Evolutionary conservation across 2,797 vertebrate genomes (phyloP).

Genomic region (Cryptoprocta ferox): DNA sequence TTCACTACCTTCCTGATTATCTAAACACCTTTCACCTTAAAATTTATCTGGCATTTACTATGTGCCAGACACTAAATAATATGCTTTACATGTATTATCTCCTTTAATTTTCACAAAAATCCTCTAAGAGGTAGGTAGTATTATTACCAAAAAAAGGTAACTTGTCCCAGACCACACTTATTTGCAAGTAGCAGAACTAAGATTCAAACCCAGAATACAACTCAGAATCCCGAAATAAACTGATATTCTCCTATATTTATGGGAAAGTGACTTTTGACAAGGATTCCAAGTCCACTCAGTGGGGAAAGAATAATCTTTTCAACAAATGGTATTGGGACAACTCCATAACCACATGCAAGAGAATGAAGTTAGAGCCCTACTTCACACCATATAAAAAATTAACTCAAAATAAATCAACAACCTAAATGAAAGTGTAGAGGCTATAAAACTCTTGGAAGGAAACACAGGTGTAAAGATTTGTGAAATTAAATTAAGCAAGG

Average conservation of each 20-base stretch:
- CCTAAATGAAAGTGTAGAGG: conserved; percentile 48
- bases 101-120: conserved; percentile 30
- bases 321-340: conserved; percentile 18
- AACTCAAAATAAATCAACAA: conserved; percentile 10
- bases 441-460: conserved; percentile 42
- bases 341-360: conserved; percentile 5
- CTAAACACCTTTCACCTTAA: background rate
- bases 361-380: background rate
- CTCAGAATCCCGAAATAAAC: conserved; percentile 38
- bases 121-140: conserved; percentile 21
- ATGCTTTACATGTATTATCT: background rate
- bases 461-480: conserved; percentile 31
- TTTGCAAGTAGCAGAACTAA: conserved; percentile 42
- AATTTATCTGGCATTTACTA: background rate
- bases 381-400: background rate
- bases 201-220: conserved; percentile 9
- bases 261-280: conserved; percentile 33
- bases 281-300: background rate
- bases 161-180: conserved; percentile 9
- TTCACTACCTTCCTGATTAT: conserved; percentile 16
- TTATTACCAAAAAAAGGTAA: background rate
- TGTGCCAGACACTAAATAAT: background rate
- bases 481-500: background rate
- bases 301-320: conserved; percentile 12
- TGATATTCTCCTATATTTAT: background rate